Base-by-base conservation (phyloP, 2,113 vertebrate genomes). In the Poeciliopsis occidentalis region DNA sequence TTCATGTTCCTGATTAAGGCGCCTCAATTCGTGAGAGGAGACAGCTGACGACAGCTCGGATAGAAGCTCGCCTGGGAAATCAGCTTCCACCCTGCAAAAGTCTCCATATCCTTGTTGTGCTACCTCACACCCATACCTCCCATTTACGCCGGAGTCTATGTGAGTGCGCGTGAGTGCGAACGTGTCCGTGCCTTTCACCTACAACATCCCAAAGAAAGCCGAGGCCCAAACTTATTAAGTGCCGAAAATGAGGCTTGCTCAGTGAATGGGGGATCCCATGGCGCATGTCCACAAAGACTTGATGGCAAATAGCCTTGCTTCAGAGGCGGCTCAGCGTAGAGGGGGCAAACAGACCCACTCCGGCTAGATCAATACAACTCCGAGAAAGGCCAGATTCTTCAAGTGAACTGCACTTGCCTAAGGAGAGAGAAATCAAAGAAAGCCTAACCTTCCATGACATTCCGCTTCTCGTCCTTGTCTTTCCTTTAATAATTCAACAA, bases 31-130 rank as follows among this genome's bases (percentile, higher is more conserved):
- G 67, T 0, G 69, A 83, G 86, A 80, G 76, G 76, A 89, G 90
- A 88, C 84, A 83, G 85, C 81, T 87, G 89, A 87, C 80, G 81
- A 75, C 85, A 80, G 87, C 89, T 88, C 80, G 68, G 88, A 89
- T 86, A 91, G 76, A 80, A 80, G 44, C 83, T 90, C 92, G 75
- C 90, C 71, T 44, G 91, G 93, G 93, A 94, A 92, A 94, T 94
- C 91, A 92, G 79, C 79, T 39, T 61, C 83, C 79, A 83, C 72
- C 64, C 73, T 39, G 60, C 79, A 81, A 74, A 73, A 71, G 71
- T 80, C 74, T 80, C 76, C 79, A 64, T 78, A 83, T 87, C 85
- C 88, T 78, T 76, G 64, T 86, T 84, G 83, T 86, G 75, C 80
- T 77, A 81, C 78, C 82, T 84, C 61, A 70, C 47, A 39, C 73